These are phyloP conservation scores for Microchirus variegatus DNA, from an alignment of 2,797 vertebrate genomes.

Conservation along the genomic window DNA sequence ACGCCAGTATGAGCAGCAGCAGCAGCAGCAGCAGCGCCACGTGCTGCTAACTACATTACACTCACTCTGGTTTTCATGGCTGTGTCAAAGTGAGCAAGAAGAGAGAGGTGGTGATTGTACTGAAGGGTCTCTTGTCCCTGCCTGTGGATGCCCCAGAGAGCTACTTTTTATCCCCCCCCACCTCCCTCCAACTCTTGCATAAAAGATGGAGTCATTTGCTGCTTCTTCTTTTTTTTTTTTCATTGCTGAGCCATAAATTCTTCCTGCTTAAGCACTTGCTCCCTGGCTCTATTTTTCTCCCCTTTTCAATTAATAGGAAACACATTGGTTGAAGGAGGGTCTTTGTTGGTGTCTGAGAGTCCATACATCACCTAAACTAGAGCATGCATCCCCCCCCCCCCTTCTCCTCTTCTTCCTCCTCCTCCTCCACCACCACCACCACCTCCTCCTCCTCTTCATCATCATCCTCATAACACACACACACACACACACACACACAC, in stretches of 20 bases:
- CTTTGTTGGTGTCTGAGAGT: slow-evolving; percentile 73
- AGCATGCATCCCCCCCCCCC: slow-evolving; percentile 42
- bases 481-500: slow-evolving; percentile 34
- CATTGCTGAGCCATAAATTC: slow-evolving; percentile 62
- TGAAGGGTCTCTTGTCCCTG: slow-evolving; percentile 51
- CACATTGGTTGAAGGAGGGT: slow-evolving; percentile 66
- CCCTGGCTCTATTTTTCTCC: slow-evolving; percentile 56
- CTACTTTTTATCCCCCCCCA: not conserved
- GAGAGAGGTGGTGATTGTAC: slow-evolving; percentile 52
- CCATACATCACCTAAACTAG: slow-evolving; percentile 81
- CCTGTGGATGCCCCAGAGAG: slow-evolving; percentile 20
- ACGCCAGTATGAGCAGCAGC: slow-evolving; percentile 42
- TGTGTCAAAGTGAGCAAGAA: slow-evolving; percentile 55
- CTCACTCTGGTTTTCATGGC: slow-evolving; percentile 48
- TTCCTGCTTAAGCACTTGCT: slow-evolving; percentile 52
- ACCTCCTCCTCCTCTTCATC: slow-evolving; percentile 1
- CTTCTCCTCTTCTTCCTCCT: slow-evolving; percentile 8
- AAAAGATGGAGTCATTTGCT: slow-evolving; percentile 38
- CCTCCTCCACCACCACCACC: no score
- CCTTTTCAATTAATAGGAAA: slow-evolving; percentile 75
- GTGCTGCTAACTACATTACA: slow-evolving; percentile 50
- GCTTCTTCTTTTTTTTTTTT: slow-evolving; percentile 36
- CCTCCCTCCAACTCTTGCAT: slow-evolving; percentile 21
- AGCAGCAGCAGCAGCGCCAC: slow-evolving; percentile 48
- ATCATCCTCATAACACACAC: slow-evolving; percentile 18